Base-by-base conservation (phyloP, 2,797 vertebrate species). In the Eulemur coronatus region DNA sequence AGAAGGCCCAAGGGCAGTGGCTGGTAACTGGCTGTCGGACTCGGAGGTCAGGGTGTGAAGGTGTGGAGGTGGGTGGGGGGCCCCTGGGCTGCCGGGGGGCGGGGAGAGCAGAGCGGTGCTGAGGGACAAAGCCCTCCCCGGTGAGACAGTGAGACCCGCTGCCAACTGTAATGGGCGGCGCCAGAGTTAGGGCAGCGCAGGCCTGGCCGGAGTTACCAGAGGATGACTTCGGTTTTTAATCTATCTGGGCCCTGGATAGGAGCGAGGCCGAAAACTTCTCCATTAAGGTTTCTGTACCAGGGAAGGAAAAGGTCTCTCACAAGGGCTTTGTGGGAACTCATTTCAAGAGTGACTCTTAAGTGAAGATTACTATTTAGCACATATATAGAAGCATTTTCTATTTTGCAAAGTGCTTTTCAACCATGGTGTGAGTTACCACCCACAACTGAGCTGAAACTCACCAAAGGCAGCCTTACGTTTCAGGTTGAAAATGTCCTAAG, bases 361-460 rank as follows among this genome's bases (percentile, higher is more conserved):
- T 12, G 94, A 67, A 72, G 91, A 38, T 13, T 33, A 2, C 76
- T 33, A 61, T 30, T 95, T 28, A 84, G 88, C 85, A 69, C 11
- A n/a, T 7, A 13, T 18, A 48, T 1, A 52, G 93, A 78, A 73
- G 94, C 95, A 26, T n/a, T 82, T 94, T 72, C 92, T 90, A 72
- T 79, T 94, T 24, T 69, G 94, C 94, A 96, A 97, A 97, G 96
- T 91, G 95, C 95, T 96, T 96, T 93, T 59, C 84, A 92, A 80
- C 95, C 92, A 69, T 76, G 3, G 10, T 24, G 63, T 91, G 84
- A 94, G 80, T 94, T 79, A 93, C 43, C 79, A 86, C 88, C 94
- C 76, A 87, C 94, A 69, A 87, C 69, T 3, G 65, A 78, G 88
- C 78, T 0, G 1, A 94, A 97, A 72, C 79, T 73, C 94, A 57